phyloP scores from a whole-genome alignment of 2,113 vertebrate genomes.

The Choloepus hoffmanni region DNA sequence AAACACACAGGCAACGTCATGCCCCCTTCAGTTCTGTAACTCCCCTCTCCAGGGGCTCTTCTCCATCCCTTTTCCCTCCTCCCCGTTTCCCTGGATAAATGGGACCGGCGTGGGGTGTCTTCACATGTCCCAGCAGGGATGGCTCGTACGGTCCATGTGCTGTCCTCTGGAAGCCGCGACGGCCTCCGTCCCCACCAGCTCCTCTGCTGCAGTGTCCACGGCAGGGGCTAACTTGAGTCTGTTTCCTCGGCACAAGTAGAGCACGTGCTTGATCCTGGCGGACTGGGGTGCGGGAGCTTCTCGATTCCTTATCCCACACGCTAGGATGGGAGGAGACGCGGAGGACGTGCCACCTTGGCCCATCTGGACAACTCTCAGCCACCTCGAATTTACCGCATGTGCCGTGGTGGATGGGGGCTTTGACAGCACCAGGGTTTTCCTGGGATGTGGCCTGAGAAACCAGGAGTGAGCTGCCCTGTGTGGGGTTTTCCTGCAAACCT shows the following conservation, averaged over 20 bases:
- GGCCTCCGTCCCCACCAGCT: background rate
- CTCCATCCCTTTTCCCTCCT: accelerated
- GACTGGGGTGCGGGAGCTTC: background rate
- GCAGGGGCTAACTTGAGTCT: background rate
- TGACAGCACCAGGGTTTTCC: background rate
- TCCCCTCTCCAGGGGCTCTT: background rate
- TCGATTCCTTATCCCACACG: background rate
- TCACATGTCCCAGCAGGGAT: background rate
- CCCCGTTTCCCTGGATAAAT: background rate
- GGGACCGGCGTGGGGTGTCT: too few relatives aligned
- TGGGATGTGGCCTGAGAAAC: background rate
- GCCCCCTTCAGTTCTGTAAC: background rate
- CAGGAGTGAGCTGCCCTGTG: background rate
- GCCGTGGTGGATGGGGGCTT: background rate
- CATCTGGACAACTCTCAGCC: background rate
- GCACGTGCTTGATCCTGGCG: background rate
- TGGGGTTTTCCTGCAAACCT: background rate
- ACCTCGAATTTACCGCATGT: background rate
- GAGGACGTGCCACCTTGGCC: background rate
- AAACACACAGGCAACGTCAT: too few relatives aligned
- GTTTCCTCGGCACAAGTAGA: background rate
- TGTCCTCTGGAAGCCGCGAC: accelerated
- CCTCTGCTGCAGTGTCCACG: background rate
- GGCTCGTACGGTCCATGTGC: accelerated
- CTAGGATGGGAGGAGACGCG: background rate